Percentiles rank a stretch among this genome's conserved stretches.
Evolutionary conservation across 1,140 invertebrate genomes (phyloP).

Genomic region (Phortica variegata): DNA sequence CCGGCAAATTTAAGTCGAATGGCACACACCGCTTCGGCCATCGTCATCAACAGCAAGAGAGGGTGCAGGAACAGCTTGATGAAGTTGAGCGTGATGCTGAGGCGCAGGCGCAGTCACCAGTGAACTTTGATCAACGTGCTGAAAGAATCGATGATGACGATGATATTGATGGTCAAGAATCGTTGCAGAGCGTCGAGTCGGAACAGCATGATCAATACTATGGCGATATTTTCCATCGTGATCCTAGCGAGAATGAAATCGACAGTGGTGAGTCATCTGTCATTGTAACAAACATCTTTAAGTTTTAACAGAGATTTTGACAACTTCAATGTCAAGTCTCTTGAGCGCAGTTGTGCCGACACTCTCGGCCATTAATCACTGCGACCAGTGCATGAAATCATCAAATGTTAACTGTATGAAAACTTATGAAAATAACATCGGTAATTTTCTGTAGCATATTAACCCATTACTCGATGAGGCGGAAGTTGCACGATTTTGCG

Average conservation of each 20-base stretch:
- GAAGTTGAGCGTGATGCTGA: constrained; percentile 1
- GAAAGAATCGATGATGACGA: constrained; percentile 38
- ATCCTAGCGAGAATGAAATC: constrained; percentile 54
- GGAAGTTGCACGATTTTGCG: too few species aligned
- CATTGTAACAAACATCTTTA: too few species aligned
- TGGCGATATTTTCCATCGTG: constrained; percentile 50
- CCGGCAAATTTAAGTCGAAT: constrained; percentile 20
- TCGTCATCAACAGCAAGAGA: constrained; percentile 3
- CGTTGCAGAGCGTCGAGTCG: constrained; percentile 67
- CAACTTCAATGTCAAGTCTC: too few species aligned
- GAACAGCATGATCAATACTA: constrained; percentile 62
- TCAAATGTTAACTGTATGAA: too few species aligned
- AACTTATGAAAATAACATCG: too few species aligned
- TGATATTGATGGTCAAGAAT: constrained; percentile 51
- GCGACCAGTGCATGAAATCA: too few species aligned
- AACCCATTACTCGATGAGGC: too few species aligned
- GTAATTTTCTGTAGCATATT: too few species aligned
- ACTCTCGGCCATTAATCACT: too few species aligned
- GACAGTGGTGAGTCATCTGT: constrained; percentile 45
- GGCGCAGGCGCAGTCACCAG: constrained; percentile 1
- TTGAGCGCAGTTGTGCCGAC: too few species aligned
- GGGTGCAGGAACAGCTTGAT: background rate
- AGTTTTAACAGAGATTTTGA: too few species aligned
- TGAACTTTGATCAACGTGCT: background rate
- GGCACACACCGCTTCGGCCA: too few species aligned